Evolutionary conservation across 2,888 invertebrate species (phyloP), one percentile per base, ranked within the genome.

Genomic region (Philereme vetulata): DNA sequence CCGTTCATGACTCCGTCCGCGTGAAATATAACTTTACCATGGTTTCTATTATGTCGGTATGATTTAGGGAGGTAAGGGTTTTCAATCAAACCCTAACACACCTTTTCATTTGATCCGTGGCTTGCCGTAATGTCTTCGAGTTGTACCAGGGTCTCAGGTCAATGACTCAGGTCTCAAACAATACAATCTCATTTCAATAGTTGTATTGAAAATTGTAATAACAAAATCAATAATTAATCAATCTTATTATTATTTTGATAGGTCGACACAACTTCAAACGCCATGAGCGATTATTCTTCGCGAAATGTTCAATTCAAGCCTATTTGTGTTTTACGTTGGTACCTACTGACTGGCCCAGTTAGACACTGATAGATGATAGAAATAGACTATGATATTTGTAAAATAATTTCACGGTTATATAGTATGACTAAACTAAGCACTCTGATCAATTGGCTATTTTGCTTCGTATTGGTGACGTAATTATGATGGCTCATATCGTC

Each of bases 351-450:
- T 70, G 68, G 69, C 62, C 68, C 72, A 77, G 66, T 80, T 81
- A 74, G 80, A 79, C 79, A 75, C 56, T 80, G 80, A 81, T 78
- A 71, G 76, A 81, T 77, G 75, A 69, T 71, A 67, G 66, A 72
- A 73, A 50, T 46, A 55, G 7, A 36, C 8, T 38, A 38, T 8
- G 8, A 38, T 38, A 66, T 68, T 67, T 70, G 65, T 68, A 60
- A 64, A 59, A 4, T 43, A 45, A 32, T 21, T 33, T n/a, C 21
- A 21, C 21, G 21, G 2, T 1, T 2, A 32, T 42, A 50, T 32
- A 32, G 32, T 38, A 50, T 34, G 2, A 46, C 46, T 46, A 6
- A 44, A 44, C 44, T 21, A 44, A 46, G 33, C 33, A 46, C 33
- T 46, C n/a, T 46, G 46, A 46, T 46, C 34, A 34, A 34, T 46